Evolutionary conservation across 2,888 invertebrate species (phyloP), one percentile per base, ranked within the genome.

Genomic region (Isotomurus palustris): DNA sequence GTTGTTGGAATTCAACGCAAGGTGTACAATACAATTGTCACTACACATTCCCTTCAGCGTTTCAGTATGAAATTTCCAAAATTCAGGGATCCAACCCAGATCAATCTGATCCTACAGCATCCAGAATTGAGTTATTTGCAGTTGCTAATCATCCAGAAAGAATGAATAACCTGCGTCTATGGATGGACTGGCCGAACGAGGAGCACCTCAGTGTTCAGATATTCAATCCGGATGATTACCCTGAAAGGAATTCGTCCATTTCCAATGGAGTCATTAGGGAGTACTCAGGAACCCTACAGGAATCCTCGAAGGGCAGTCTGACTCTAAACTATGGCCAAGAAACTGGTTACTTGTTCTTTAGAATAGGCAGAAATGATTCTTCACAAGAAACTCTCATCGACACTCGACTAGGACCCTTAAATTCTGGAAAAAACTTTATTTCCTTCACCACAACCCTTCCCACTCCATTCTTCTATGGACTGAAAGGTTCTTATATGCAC

Each of bases 31-130:
- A 60, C 54, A 56, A 76, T 21, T 82, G 82, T 67, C 82, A 76
- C 64, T 82, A 82, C 62, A 75, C 80, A 53, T 73, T 77, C 17
- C 81, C 82, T 0, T 79, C 82, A 0, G 58, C 62, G 5, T 57
- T 80, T 70, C 78, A 79, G 2, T 82, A 81, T 65, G 68, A 27
- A 19, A 43, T 62, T 19, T 24, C 44, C 3, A 17, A 14, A n/a
- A 38, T 48, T 6, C 5, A 52, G 17, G 24, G 24, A 43, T 43
- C 43, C 38, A 47, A 12, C 29, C 19, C 1, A n/a, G n/a, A n/a
- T n/a, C n/a, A n/a, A n/a, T n/a, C n/a, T n/a, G n/a, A n/a, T n/a
- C n/a, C n/a, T n/a, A n/a, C n/a, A 25, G 14, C 21, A 2, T 10
- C 38, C 17, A 17, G 17, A 5, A 4, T 48, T 5, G 27, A 56